Conservation (phyloP, 2,113 vertebrate genomes). For the Dipodomys ordii region DNA sequence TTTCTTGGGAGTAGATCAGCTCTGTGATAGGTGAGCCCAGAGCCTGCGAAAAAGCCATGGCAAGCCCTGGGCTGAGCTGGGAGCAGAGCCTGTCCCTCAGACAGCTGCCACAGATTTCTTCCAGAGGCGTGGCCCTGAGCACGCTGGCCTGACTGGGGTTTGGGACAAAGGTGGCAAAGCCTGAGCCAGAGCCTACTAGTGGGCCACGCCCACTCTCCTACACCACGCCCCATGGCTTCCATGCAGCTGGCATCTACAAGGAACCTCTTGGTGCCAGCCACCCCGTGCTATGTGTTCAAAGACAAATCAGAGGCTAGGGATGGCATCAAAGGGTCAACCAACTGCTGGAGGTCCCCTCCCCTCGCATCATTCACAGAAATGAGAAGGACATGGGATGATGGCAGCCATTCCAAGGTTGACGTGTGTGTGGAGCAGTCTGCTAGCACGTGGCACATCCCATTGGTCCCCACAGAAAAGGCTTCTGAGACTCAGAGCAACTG, state of each 20-base stretch:
- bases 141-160: not conserved
- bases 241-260: not conserved
- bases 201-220: not conserved
- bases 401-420: not conserved
- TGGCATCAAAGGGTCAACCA: not conserved
- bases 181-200: not conserved
- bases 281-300: rapidly evolving
- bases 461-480: not conserved
- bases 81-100: not conserved
- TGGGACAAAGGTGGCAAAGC: not conserved
- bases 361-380: rapidly evolving
- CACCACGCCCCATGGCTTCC: not conserved
- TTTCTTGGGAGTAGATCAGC: not conserved
- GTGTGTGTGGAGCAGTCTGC: not conserved
- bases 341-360: not conserved
- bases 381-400: not conserved
- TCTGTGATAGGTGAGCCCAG: not conserved
- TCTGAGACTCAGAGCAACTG: not conserved
- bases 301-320: not conserved
- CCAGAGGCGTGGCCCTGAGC: not conserved
- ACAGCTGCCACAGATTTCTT: not conserved
- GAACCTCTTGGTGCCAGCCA: not conserved
- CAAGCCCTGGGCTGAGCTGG: not conserved
- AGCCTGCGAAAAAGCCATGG: not conserved
- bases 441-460: not conserved